Evolutionary conservation across 2,888 invertebrate species (phyloP).

Genomic region (Pimpla rufipes): DNA sequence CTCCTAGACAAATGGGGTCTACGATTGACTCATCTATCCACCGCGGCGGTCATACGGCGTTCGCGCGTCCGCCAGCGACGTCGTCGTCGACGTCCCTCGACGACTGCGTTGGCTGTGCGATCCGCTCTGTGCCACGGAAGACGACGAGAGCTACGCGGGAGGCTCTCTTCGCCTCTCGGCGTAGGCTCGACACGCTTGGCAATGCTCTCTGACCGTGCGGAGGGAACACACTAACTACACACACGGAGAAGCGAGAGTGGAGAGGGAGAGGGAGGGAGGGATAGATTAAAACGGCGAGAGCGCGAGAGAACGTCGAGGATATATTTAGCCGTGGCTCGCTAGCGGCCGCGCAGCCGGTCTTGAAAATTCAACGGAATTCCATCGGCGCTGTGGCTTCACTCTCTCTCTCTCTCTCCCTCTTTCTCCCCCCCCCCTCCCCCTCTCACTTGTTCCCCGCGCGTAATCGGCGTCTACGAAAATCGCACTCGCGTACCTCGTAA

Average conservation of each 20-base stretch:
- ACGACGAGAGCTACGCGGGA: constrained; percentile 60
- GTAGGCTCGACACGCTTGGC: constrained; percentile 52
- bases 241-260: constrained; percentile 13
- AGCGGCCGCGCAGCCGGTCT: constrained; percentile 49
- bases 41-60: constrained; percentile 64
- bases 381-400: constrained; percentile 4
- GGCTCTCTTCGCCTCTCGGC: constrained; percentile 53
- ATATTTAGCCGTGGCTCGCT: constrained; percentile 65
- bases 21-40: constrained; percentile 82
- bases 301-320: constrained; percentile 59
- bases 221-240: constrained; percentile 11
- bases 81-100: no score
- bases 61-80: constrained; percentile 52
- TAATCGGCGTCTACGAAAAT: no score
- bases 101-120: no score
- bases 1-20: constrained; percentile 83
- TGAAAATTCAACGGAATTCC: constrained; percentile 69
- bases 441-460: not conserved
- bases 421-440: not conserved
- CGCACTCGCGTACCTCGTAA: no score
- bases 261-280: constrained; percentile 17
- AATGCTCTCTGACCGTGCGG: constrained; percentile 16
- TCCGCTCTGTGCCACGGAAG: not conserved
- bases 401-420: constrained; percentile 8
- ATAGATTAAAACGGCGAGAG: constrained; percentile 41